Base-by-base conservation (phyloP, 2,888 invertebrate species). In the Drosophila ezoana region DNA sequence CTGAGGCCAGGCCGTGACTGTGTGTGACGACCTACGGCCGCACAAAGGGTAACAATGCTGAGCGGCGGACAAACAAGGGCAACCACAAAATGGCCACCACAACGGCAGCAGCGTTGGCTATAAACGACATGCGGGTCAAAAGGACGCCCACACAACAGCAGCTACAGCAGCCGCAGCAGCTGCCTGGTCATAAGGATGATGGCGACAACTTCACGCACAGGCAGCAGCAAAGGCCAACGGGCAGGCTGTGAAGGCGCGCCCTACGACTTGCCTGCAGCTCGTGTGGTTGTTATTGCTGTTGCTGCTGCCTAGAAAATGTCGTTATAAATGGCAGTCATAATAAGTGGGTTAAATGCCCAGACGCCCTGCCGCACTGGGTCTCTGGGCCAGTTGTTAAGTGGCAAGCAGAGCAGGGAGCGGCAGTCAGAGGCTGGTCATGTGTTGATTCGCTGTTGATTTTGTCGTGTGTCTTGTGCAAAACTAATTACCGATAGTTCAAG, bases 51-150 rank as follows among this genome's bases (percentile, higher is more conserved):
- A 72, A 79, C 72, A 63, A 69, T 67, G 61, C 43, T 52, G 45
- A 47, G 60, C 44, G 63, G 44, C 56, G 62, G 62, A 56, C 83
- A 86, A 86, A 88, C 83, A 87, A 70, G 87, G 70, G 49, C 70
- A 54, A 73, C 85, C 85, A 56, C 89, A 86, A 74, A 86, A 86
- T 87, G 79, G 89, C 72, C 73, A 89, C 87, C 89, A 64, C 85
- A 85, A 72, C 76, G 78, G 67, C 83, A 85, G 64, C 68, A 61
- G 40, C 51, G 63, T 59, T 66, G 70, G 66, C 73, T 63, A 81
- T 87, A 79, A 87, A 87, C 77, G 79, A 77, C 89, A 83, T 80
- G 77, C 82, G 85, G 89, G 85, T 85, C 82, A 85, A 89, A 89
- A 73, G 85, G 87, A 87, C 81, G 72, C 85, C 88, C 83, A 75